Evolutionary conservation across 1,140 invertebrate species (phyloP).

Genomic region (Calephelis virginiensis): DNA sequence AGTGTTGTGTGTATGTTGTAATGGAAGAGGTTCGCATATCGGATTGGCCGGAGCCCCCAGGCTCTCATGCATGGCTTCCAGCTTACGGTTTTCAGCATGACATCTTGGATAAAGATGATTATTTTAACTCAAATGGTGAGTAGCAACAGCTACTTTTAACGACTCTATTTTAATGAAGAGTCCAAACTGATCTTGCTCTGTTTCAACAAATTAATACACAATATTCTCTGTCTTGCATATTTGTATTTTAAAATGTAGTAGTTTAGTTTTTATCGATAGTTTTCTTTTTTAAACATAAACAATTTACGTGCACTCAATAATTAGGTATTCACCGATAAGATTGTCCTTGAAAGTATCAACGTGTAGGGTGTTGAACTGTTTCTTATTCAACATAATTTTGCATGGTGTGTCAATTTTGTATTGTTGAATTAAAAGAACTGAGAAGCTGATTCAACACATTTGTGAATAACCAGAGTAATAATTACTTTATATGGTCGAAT

Average conservation of each 20-base stretch:
- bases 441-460: constrained; percentile 9
- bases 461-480: constrained; percentile 16
- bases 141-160: constrained; percentile 29
- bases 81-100: constrained; percentile 83
- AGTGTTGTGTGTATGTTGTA: constrained; percentile 68
- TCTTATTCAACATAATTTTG: constrained; percentile 6
- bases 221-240: neutral
- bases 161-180: constrained; percentile 26
- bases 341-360: constrained; percentile 13
- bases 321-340: constrained; percentile 10
- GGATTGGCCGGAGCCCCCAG: constrained; percentile 82
- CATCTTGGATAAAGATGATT: constrained; percentile 80
- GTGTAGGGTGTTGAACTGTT: constrained; percentile 15
- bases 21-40: constrained; percentile 82
- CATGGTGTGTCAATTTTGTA: constrained; percentile 12
- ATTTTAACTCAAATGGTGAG: constrained; percentile 80
- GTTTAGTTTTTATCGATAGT: too few relatives aligned
- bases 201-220: neutral
- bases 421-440: constrained; percentile 13
- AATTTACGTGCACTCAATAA: too few relatives aligned
- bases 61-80: constrained; percentile 82
- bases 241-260: neutral
- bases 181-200: too few relatives aligned
- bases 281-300: too few relatives aligned
- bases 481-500: constrained; percentile 12